These are phyloP conservation scores for Naso thynnoides DNA, from an alignment of 2,797 vertebrate genomes.

Conservation along the genomic window DNA sequence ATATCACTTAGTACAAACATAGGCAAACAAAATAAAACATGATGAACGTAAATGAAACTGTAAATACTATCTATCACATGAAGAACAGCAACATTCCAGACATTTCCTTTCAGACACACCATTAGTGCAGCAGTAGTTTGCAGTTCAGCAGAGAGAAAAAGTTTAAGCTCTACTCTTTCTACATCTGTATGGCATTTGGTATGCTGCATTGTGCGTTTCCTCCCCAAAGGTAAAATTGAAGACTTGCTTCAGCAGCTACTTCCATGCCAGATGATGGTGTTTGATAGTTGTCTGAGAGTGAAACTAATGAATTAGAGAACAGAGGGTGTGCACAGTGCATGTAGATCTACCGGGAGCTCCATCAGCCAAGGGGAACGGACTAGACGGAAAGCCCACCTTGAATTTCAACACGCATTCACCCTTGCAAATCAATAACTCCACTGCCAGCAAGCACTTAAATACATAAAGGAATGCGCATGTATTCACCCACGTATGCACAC, in stretches of 20 bases:
- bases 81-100: slow-evolving; percentile 25
- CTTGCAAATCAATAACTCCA: slow-evolving; percentile 69
- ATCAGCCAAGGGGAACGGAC: slow-evolving; percentile 64
- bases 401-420: slow-evolving; percentile 72
- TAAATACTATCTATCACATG: neutral
- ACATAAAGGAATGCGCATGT: slow-evolving; percentile 17
- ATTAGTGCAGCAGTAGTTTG: slow-evolving; percentile 21
- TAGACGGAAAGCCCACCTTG: slow-evolving; percentile 72
- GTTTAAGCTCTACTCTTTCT: slow-evolving; percentile 13
- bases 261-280: slow-evolving; percentile 65
- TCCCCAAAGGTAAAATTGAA: slow-evolving; percentile 65
- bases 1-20: neutral
- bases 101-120: neutral
- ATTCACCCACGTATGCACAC: slow-evolving; percentile 1
- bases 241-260: slow-evolving; percentile 58
- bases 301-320: slow-evolving; percentile 77
- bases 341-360: slow-evolving; percentile 61
- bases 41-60: slow-evolving; percentile 9
- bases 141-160: slow-evolving; percentile 31
- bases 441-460: slow-evolving; percentile 47
- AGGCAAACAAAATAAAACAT: slow-evolving; percentile 1
- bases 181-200: slow-evolving; percentile 68
- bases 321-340: slow-evolving; percentile 65
- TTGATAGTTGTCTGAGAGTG: slow-evolving; percentile 73
- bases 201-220: slow-evolving; percentile 63